These are phyloP conservation scores for Athalia cordata DNA, from an alignment of 2,888 invertebrate genomes.

Conservation along the genomic window DNA sequence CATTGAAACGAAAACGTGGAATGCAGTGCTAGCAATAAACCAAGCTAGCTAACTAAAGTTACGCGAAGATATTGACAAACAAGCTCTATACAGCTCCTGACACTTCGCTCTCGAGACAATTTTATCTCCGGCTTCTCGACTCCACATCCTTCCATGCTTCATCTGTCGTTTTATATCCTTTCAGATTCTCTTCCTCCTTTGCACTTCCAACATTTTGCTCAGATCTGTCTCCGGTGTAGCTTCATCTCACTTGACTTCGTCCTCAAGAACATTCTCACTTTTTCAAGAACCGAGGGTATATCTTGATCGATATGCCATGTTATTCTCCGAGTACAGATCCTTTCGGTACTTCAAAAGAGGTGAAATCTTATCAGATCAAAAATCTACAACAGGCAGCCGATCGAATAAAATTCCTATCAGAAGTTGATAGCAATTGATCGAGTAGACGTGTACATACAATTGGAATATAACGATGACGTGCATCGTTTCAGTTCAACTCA, in stretches of 20 bases:
- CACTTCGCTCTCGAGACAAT: background rate
- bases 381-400: too few relatives aligned
- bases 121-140: slow-evolving; percentile 18
- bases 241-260: slow-evolving; percentile 33
- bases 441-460: too few relatives aligned
- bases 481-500: too few relatives aligned
- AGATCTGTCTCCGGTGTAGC: background rate
- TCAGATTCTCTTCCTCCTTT: too few relatives aligned
- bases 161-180: too few relatives aligned
- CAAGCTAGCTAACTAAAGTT: background rate
- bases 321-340: background rate
- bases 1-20: background rate
- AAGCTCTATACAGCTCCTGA: slow-evolving; percentile 9
- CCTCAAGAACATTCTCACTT: slow-evolving; percentile 19
- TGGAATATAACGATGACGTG: too few relatives aligned
- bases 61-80: slow-evolving; percentile 12
- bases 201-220: background rate
- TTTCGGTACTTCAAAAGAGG: too few relatives aligned
- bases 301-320: slow-evolving; percentile 18
- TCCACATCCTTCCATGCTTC: background rate
- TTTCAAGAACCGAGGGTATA: slow-evolving; percentile 4
- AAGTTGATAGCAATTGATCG: too few relatives aligned
- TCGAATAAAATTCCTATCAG: too few relatives aligned
- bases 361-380: too few relatives aligned
- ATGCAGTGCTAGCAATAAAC: background rate